Percentiles rank a stretch among this genome's conserved stretches.
phyloP scores from a whole-genome alignment of 2,113 vertebrate genomes.

The Nothobranchius furzeri region DNA sequence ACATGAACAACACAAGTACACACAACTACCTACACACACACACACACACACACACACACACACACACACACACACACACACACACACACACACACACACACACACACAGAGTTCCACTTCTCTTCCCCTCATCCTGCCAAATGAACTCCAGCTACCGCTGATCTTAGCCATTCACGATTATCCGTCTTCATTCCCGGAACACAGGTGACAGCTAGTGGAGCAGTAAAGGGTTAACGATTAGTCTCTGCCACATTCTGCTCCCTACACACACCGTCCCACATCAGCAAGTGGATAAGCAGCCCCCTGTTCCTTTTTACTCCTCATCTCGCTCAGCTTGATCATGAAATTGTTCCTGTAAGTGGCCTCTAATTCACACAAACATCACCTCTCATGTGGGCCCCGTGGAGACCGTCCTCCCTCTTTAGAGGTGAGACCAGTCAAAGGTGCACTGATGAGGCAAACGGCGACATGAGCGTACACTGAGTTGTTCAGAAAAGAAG shows the following conservation, averaged over 20 bases:
- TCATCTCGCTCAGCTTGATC: slow-evolving; percentile 34
- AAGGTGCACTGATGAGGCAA: background rate
- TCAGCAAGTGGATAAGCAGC: slow-evolving; percentile 53
- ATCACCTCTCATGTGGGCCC: background rate
- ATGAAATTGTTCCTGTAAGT: slow-evolving; percentile 42
- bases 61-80: background rate
- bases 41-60: background rate
- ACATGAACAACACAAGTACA: too few relatives aligned
- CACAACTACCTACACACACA: too few relatives aligned
- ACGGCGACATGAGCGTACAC: slow-evolving; percentile 11
- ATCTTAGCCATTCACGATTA: slow-evolving; percentile 47
- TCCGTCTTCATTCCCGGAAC: slow-evolving; percentile 55
- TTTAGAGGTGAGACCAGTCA: background rate
- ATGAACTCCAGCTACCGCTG: slow-evolving; percentile 53
- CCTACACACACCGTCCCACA: slow-evolving; percentile 39
- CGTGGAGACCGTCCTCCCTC: slow-evolving; percentile 6
- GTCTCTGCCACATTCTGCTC: slow-evolving; percentile 33
- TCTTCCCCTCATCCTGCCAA: slow-evolving; percentile 21
- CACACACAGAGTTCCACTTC: background rate
- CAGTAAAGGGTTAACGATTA: slow-evolving; percentile 53
- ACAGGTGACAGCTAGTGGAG: slow-evolving; percentile 44
- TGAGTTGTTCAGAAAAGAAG: slow-evolving; percentile 6
- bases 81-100: background rate
- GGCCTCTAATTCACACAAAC: slow-evolving; percentile 26
- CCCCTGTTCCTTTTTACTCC: slow-evolving; percentile 25